Percentiles rank a stretch among this genome's conserved stretches.
phyloP scores from a whole-genome alignment of 2,888 invertebrate species.

The Aleiodes alternator region DNA sequence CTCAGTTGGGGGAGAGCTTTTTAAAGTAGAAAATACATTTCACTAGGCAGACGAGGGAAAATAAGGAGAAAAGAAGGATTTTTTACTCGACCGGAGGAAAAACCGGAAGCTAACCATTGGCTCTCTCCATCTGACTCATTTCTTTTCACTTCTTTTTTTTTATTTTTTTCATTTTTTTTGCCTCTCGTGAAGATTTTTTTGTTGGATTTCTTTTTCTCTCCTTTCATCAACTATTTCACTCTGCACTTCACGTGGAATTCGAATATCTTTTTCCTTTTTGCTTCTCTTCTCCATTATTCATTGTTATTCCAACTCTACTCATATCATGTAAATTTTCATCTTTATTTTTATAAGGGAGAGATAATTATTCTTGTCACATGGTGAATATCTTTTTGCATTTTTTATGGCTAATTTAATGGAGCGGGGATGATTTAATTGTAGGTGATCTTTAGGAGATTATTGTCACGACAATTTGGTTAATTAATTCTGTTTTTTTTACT shows the following conservation, averaged over 20 bases:
- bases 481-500: neutral
- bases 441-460: too few species aligned
- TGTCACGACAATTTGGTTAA: neutral
- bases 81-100: constrained; percentile 7
- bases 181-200: too few species aligned
- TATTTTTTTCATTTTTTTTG: neutral
- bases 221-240: neutral
- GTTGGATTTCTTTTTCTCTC: neutral
- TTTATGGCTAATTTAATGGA: too few species aligned
- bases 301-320: neutral
- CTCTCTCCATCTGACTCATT: constrained; percentile 30
- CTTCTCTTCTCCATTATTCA: neutral
- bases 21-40: constrained; percentile 39
- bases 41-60: constrained; percentile 15
- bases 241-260: constrained; percentile 15
- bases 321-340: neutral
- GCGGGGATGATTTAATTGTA: too few species aligned
- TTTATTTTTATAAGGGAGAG: too few species aligned
- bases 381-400: too few species aligned
- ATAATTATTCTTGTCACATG: too few species aligned
- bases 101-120: constrained; percentile 19
- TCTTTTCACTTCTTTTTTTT: neutral
- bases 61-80: constrained; percentile 10
- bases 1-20: constrained; percentile 16
- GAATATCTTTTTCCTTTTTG: neutral